These are phyloP conservation scores for Sebastes reedi DNA, from an alignment of 2,797 vertebrate species.

Conservation along the genomic window DNA sequence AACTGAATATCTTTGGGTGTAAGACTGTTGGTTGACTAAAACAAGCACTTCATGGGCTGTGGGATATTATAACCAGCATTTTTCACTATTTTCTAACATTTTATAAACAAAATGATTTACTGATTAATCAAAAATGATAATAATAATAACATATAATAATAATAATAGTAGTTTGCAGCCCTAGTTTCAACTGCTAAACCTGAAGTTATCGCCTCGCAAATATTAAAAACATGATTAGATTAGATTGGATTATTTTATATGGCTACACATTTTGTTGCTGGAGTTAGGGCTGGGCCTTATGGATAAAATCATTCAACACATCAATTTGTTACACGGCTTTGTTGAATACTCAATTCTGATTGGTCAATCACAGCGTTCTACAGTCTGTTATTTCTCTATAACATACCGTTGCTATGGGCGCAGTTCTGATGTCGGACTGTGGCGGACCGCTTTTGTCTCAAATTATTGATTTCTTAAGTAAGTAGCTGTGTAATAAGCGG, in stretches of 20 bases:
- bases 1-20: not conserved
- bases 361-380: too few relatives aligned
- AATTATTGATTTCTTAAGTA: too few relatives aligned
- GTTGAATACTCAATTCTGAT: too few relatives aligned
- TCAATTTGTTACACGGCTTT: not conserved
- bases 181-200: too few relatives aligned
- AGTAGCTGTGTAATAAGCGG: too few relatives aligned
- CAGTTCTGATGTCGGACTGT: too few relatives aligned
- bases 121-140: not conserved
- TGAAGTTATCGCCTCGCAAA: not conserved
- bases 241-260: not conserved
- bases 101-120: not conserved
- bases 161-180: not conserved
- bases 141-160: not conserved
- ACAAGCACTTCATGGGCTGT: not conserved
- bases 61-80: not conserved
- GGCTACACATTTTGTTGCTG: not conserved
- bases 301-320: not conserved
- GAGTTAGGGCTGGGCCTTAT: not conserved
- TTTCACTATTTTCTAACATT: not conserved
- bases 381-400: too few relatives aligned
- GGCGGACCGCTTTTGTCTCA: fast-evolving
- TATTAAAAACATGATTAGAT: not conserved
- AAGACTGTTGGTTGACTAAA: not conserved
- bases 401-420: too few relatives aligned